Conservation (phyloP, 2,113 vertebrate species). For the Mirza zaza region DNA sequence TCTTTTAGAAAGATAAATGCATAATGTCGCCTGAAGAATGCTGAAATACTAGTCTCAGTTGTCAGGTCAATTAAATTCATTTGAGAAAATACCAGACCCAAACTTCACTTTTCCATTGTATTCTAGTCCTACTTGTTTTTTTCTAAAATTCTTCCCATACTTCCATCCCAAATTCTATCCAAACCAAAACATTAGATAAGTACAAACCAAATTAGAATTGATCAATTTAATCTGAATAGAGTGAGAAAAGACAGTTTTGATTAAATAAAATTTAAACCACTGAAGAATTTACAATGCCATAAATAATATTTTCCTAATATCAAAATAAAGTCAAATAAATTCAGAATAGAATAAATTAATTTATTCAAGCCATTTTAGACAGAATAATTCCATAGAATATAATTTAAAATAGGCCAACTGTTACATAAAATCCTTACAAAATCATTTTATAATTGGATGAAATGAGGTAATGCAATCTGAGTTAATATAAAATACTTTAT, state of each 20-base stretch:
- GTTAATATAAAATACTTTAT: neutral
- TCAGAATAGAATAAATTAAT: neutral
- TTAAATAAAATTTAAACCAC: neutral
- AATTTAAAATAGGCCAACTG: neutral
- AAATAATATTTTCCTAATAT: neutral
- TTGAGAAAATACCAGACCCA: neutral
- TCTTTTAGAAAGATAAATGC: neutral
- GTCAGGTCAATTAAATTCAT: slow-evolving; percentile 16
- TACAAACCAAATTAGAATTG: neutral
- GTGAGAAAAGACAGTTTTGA: neutral
- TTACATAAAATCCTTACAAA: neutral
- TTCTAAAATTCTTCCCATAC: neutral
- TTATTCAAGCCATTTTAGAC: neutral
- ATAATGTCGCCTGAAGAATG: neutral
- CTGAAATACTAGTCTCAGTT: neutral
- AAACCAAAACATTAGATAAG: neutral
- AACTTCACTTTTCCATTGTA: neutral
- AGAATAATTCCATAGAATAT: neutral
- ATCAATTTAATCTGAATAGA: neutral
- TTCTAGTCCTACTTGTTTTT: neutral
- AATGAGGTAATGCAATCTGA: neutral
- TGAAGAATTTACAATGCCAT: neutral
- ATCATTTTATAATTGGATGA: neutral
- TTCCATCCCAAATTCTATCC: neutral
- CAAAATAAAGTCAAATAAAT: slow-evolving; percentile 20